Evolutionary conservation across 1,140 invertebrate species (phyloP).

Genomic region (Sycophila sp.): DNA sequence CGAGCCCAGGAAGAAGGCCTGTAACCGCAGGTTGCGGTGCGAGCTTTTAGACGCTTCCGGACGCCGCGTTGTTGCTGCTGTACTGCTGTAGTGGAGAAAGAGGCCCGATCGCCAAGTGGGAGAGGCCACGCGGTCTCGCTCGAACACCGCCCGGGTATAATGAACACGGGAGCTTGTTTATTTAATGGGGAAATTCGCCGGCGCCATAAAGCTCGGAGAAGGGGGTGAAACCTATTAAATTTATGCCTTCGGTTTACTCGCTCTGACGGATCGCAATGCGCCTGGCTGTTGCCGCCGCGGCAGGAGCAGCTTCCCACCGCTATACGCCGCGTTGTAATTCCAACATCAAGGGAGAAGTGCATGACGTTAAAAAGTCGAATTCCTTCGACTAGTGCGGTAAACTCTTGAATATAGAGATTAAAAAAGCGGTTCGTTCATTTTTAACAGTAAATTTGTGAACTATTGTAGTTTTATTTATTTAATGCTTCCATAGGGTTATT

Average conservation of each 20-base stretch:
- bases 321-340: too few species aligned
- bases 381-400: not conserved
- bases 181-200: slow-evolving; percentile 67
- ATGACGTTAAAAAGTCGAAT: too few species aligned
- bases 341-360: too few species aligned
- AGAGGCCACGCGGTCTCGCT: slow-evolving; percentile 38
- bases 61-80: not conserved
- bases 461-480: too few species aligned
- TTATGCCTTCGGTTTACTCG: slow-evolving; percentile 66
- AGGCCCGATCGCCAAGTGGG: not conserved
- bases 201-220: slow-evolving; percentile 61
- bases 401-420: too few species aligned
- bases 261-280: slow-evolving; percentile 66
- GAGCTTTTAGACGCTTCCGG: slow-evolving; percentile 53
- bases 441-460: too few species aligned
- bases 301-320: too few species aligned
- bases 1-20: slow-evolving; percentile 15
- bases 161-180: slow-evolving; percentile 66
- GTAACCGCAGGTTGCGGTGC: slow-evolving; percentile 57
- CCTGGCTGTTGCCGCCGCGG: slow-evolving; percentile 47
- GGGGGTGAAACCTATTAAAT: slow-evolving; percentile 65
- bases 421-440: too few species aligned
- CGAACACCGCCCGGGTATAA: slow-evolving; percentile 48
- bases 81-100: not conserved
- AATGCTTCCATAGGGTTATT: too few species aligned